A percentile compares a stretch with the other conserved stretches of the same genome.
These are phyloP conservation scores for Corynorhinus townsendii DNA, from an alignment of 2,113 vertebrate species.

Conservation along the genomic window DNA sequence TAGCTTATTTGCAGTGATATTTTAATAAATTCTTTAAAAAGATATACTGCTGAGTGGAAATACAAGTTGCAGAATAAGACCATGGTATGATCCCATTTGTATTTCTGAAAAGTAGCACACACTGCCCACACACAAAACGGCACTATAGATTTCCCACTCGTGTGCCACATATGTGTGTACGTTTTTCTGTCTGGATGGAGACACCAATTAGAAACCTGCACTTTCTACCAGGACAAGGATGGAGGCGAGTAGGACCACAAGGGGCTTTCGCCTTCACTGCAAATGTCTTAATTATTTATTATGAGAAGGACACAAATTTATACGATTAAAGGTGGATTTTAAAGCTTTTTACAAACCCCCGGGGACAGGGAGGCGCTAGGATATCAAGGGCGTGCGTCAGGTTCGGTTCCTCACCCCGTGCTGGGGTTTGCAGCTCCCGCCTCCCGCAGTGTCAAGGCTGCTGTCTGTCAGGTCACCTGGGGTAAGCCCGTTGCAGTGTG, in stretches of 20 bases:
- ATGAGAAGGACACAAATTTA: not conserved
- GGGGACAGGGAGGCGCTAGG: not conserved
- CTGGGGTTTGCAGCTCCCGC: fast-evolving
- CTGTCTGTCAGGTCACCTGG: not conserved
- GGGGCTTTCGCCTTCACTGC: not conserved
- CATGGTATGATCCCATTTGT: not conserved
- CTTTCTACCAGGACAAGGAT: not conserved
- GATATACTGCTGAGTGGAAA: not conserved
- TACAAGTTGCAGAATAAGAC: not conserved
- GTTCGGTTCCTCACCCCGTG: not conserved
- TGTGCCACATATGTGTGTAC: too few species aligned
- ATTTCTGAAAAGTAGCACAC: not conserved
- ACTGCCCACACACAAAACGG: not conserved
- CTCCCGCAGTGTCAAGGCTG: fast-evolving
- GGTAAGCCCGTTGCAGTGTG: not conserved
- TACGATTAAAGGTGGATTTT: not conserved
- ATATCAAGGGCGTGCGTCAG: not conserved
- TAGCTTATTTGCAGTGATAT: not conserved
- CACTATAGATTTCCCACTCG: not conserved
- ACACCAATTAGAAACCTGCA: not conserved
- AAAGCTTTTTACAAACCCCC: not conserved
- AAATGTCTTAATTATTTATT: not conserved
- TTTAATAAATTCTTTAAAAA: not conserved
- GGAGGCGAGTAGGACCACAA: not conserved
- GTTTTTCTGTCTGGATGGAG: not conserved